Evolutionary conservation across 92 coral and sea anemone genomes (phyloP).

Genomic region (Palythoa heliodiscus): DNA sequence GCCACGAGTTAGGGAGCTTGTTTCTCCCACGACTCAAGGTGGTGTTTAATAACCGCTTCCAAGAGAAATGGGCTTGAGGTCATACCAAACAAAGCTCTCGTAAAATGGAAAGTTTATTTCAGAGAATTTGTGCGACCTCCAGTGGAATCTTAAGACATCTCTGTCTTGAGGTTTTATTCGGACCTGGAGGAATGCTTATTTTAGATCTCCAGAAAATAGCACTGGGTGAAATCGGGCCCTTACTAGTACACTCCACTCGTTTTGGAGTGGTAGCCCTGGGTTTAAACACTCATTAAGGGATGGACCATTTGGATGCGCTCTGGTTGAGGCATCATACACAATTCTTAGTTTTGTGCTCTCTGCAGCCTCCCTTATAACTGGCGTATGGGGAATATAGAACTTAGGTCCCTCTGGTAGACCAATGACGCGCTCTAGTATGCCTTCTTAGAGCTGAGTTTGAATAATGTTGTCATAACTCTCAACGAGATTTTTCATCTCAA

Average conservation of each 20-base stretch:
- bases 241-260: too few species aligned
- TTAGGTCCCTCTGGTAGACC: background rate
- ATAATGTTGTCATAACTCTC: background rate
- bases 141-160: too few species aligned
- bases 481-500: background rate
- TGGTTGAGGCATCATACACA: slow-evolving; percentile 7
- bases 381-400: background rate
- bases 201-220: too few species aligned
- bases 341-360: background rate
- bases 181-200: too few species aligned
- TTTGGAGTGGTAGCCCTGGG: slow-evolving; percentile 1
- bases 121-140: too few species aligned
- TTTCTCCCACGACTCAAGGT: too few species aligned
- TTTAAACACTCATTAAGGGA: background rate
- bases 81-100: too few species aligned
- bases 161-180: too few species aligned
- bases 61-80: too few species aligned
- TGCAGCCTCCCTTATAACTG: background rate
- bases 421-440: background rate
- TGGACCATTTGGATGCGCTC: background rate
- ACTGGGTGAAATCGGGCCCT: too few species aligned
- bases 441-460: background rate
- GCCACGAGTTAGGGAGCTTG: background rate
- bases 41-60: too few species aligned
- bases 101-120: too few species aligned